phyloP scores from a whole-genome alignment of 2,113 vertebrate species.

The Python bivittatus region DNA sequence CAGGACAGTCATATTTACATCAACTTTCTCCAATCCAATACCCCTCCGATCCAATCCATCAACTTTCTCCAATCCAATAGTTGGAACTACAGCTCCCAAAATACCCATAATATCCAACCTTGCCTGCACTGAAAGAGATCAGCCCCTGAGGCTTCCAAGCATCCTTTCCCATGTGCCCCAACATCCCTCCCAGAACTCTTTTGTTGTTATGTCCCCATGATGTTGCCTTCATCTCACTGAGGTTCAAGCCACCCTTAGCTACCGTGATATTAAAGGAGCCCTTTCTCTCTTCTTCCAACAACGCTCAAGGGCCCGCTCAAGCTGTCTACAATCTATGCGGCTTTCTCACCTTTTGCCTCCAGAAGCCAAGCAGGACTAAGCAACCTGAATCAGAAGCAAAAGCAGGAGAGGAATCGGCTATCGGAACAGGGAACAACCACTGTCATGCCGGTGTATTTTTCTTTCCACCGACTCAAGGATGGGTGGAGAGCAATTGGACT shows the following conservation, averaged over 20 bases:
- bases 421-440: not conserved
- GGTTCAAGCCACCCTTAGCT: not conserved
- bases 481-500: not conserved
- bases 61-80: not conserved
- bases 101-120: not conserved
- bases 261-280: not conserved
- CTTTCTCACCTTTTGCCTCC: not conserved
- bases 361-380: not conserved
- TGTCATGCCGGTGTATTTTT: not conserved
- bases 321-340: not conserved
- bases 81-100: not conserved
- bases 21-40: not conserved
- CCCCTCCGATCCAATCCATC: not conserved
- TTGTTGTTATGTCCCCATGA: not conserved
- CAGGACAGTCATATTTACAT: not conserved
- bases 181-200: not conserved
- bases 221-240: not conserved
- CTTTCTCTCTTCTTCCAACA: not conserved
- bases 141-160: not conserved
- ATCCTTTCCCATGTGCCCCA: not conserved
- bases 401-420: not conserved
- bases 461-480: not conserved
- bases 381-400: not conserved
- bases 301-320: not conserved
- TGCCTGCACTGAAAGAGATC: not conserved